Evolutionary conservation across 2,113 vertebrate species (phyloP).

Genomic region (Stigmatopora nigra): DNA sequence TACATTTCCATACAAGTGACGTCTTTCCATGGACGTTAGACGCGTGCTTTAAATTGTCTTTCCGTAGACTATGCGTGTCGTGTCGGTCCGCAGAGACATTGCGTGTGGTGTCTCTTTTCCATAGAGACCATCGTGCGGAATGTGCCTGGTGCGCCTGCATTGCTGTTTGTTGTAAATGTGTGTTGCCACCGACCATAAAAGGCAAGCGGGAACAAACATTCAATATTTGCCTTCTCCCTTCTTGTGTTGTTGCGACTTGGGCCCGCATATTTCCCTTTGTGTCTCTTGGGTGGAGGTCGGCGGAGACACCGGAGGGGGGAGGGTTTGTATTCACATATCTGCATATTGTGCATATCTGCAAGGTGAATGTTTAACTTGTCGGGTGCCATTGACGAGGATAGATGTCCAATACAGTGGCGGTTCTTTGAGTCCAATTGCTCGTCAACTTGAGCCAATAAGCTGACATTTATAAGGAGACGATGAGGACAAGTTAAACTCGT

Average conservation of each 20-base stretch:
- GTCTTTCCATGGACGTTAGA: background rate
- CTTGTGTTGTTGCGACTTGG: conserved; percentile 54
- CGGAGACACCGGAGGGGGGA: no score
- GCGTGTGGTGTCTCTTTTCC: conserved; percentile 8
- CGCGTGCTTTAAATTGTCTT: background rate
- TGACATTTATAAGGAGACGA: no score
- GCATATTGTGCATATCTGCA: conserved; percentile 9
- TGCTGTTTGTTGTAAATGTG: conserved; percentile 65
- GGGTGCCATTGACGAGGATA: no score
- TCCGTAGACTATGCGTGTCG: background rate
- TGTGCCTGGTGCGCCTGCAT: conserved; percentile 39
- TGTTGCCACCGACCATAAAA: conserved; percentile 65
- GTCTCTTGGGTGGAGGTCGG: conserved; percentile 4
- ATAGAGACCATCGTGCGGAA: conserved; percentile 49
- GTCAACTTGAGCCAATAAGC: no score
- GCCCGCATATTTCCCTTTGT: conserved; percentile 61
- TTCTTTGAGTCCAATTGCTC: no score
- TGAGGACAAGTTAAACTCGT: no score
- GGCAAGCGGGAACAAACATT: conserved; percentile 63
- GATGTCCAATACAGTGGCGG: no score
- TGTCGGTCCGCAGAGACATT: background rate
- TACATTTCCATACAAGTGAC: no score
- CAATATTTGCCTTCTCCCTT: conserved; percentile 69
- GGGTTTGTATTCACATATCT: conserved; percentile 1
- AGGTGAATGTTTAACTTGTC: no score